A percentile compares a stretch with the other conserved stretches of the same genome.
Conservation (phyloP, 2,113 vertebrate species). For the Donacobius atricapilla region DNA sequence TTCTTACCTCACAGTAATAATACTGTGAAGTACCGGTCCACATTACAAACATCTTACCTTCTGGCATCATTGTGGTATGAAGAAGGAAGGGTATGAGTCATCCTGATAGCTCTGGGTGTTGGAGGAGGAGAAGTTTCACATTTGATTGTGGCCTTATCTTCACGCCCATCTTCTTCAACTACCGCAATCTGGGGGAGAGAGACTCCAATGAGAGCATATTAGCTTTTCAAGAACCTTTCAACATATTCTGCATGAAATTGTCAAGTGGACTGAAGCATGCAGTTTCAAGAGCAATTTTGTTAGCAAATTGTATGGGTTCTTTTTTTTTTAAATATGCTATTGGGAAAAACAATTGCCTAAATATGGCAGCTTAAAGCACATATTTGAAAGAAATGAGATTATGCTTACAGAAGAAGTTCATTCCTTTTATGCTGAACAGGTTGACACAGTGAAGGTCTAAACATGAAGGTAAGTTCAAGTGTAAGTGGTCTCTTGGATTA, state of each 20-base stretch:
- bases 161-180: conserved; percentile 92
- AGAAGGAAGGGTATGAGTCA: conserved; percentile 96
- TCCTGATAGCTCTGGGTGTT: conserved; percentile 90
- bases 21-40: not conserved
- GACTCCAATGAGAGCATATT: not conserved
- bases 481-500: not conserved
- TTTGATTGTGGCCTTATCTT: conserved; percentile 98
- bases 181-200: conserved; percentile 82
- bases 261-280: not conserved
- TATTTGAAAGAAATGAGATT: not conserved
- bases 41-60: conserved; percentile 70
- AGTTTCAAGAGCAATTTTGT: not conserved
- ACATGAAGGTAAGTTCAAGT: not conserved
- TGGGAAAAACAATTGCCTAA: not conserved
- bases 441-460: not conserved
- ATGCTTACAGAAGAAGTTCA: not conserved
- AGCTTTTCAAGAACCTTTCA: not conserved
- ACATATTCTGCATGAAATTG: not conserved
- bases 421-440: not conserved
- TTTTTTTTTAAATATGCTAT: not conserved
- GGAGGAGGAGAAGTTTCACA: conserved; percentile 97
- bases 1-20: too few species aligned
- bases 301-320: not conserved
- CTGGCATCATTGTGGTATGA: conserved; percentile 94
- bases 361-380: not conserved